A percentile compares a stretch with the other conserved stretches of the same genome.
Evolutionary conservation across 2,113 vertebrate species (phyloP).

Genomic region (Cryptotis parvus): DNA sequence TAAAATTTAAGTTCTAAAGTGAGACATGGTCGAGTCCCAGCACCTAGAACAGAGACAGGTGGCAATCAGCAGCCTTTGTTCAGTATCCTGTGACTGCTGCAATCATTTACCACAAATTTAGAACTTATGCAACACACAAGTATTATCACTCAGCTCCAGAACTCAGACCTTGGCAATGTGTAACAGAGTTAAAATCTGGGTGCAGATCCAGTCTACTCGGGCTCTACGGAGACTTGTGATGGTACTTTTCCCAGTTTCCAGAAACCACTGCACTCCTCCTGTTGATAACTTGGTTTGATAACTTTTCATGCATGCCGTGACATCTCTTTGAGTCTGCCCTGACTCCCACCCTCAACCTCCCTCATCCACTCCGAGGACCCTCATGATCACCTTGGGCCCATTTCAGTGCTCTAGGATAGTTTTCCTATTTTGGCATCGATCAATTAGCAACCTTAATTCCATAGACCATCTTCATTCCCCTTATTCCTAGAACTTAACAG

Average conservation of each 20-base stretch:
- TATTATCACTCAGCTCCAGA: background rate
- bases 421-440: background rate
- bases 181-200: constrained; percentile 7
- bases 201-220: background rate
- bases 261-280: background rate
- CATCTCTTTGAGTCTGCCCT: background rate
- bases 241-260: background rate
- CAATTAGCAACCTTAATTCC: background rate
- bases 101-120: background rate
- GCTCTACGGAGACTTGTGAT: background rate
- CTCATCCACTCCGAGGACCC: background rate
- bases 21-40: background rate
- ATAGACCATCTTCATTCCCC: background rate
- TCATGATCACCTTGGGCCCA: background rate
- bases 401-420: background rate
- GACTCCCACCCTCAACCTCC: background rate
- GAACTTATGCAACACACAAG: background rate
- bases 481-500: background rate
- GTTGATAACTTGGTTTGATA: background rate
- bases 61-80: background rate
- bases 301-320: background rate
- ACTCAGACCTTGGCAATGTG: constrained; percentile 24
- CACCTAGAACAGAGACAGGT: background rate
- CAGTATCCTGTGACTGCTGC: background rate
- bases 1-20: background rate